A percentile compares a stretch with the other conserved stretches of the same genome.
These are phyloP conservation scores for Pongo abelii DNA, from an alignment of 2,113 vertebrate genomes.

Conservation along the genomic window DNA sequence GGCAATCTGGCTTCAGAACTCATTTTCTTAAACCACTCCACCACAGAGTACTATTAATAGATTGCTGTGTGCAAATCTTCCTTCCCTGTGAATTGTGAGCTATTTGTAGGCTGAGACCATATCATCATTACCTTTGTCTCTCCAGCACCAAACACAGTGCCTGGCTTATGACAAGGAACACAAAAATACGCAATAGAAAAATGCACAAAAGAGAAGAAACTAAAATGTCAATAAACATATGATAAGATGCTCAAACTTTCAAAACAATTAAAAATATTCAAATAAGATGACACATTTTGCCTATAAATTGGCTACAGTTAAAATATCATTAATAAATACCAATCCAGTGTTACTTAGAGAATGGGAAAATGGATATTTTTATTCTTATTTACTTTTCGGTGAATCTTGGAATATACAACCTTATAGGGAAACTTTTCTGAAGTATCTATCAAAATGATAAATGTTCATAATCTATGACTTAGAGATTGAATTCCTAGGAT, in stretches of 20 bases:
- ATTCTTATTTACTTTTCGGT: not conserved
- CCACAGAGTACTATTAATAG: not conserved
- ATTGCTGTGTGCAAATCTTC: not conserved
- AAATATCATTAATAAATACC: not conserved
- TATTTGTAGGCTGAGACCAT: not conserved
- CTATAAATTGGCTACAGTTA: not conserved
- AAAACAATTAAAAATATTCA: not conserved
- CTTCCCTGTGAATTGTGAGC: not conserved
- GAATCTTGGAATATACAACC: not conserved
- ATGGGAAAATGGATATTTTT: not conserved
- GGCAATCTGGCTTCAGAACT: not conserved
- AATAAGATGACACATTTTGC: not conserved
- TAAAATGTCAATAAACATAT: not conserved
- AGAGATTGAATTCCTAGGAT: not conserved
- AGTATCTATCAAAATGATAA: not conserved
- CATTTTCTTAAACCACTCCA: not conserved
- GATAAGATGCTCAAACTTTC: not conserved
- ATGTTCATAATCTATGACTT: not conserved
- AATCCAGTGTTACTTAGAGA: not conserved
- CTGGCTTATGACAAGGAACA: not conserved
- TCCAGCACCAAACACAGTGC: not conserved
- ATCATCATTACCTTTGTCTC: not conserved
- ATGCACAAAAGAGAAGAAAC: not conserved
- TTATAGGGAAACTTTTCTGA: not conserved
- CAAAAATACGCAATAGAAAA: not conserved